These are phyloP conservation scores for Lamellibrachia satsuma DNA, from an alignment of 2,888 invertebrate genomes.

Conservation along the genomic window DNA sequence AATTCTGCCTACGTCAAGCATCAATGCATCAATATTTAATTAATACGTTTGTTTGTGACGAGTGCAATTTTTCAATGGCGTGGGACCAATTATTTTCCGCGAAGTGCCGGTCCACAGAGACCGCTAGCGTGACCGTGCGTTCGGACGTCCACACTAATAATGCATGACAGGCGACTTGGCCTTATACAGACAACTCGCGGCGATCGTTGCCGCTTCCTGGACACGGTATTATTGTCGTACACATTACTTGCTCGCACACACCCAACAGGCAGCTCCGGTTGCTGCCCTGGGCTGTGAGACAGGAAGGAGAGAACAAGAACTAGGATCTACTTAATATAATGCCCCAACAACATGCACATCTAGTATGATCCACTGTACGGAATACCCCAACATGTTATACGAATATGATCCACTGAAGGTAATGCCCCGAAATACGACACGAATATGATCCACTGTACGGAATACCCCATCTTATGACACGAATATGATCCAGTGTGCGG, in stretches of 20 bases:
- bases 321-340: background rate
- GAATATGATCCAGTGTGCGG: background rate
- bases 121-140: background rate
- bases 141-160: background rate
- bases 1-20: background rate
- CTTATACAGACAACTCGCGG: background rate
- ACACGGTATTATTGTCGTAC: too few relatives aligned
- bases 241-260: too few relatives aligned
- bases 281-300: too few relatives aligned
- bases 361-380: background rate
- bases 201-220: background rate
- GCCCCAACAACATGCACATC: background rate
- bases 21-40: background rate
- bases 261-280: too few relatives aligned
- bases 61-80: background rate
- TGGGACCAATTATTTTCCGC: background rate
- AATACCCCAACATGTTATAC: background rate
- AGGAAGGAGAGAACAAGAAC: background rate
- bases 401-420: background rate
- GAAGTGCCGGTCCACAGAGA: background rate
- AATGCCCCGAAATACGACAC: background rate
- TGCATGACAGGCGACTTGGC: background rate
- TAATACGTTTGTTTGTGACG: conserved; percentile 6
- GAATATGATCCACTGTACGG: background rate
- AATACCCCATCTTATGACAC: background rate